phyloP scores from a whole-genome alignment of 2,888 invertebrate genomes.

The Hesperia comma region DNA sequence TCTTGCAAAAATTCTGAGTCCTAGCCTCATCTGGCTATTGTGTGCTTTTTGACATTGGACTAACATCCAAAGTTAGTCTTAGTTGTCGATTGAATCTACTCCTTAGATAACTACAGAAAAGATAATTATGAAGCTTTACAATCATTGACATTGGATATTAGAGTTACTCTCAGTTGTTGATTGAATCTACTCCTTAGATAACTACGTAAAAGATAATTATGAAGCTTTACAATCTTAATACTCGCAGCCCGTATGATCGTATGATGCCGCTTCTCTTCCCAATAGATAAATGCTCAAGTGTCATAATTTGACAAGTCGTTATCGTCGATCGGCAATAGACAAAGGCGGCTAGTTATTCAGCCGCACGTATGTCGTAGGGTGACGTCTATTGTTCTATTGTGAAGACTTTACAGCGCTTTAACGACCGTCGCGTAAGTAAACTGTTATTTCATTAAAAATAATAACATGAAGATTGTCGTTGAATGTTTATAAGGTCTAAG shows the following conservation, averaged over 20 bases:
- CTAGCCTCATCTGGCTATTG: no score
- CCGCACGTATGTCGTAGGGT: conserved; percentile 44
- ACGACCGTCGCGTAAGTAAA: conserved; percentile 21
- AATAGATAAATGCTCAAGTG: conserved; percentile 30
- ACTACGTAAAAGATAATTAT: background rate
- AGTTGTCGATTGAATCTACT: no score
- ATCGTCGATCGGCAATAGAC: conserved; percentile 44
- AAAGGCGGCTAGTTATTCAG: conserved; percentile 50
- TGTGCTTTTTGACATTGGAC: no score
- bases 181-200: background rate
- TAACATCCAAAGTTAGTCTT: no score
- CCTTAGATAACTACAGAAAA: background rate
- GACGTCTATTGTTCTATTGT: conserved; percentile 35
- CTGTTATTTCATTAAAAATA: conserved; percentile 26
- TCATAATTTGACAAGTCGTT: conserved; percentile 38
- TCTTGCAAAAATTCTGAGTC: no score
- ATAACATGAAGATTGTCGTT: conserved; percentile 15
- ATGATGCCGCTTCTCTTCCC: conserved; percentile 16
- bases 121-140: background rate
- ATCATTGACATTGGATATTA: background rate
- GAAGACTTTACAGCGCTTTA: conserved; percentile 20
- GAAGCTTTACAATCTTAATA: background rate
- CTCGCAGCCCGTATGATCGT: background rate
- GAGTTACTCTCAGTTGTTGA: no score
- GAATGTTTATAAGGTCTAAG: conserved; percentile 1